These are phyloP conservation scores for Chauna torquata DNA, from an alignment of 2,113 vertebrate genomes.

Conservation along the genomic window DNA sequence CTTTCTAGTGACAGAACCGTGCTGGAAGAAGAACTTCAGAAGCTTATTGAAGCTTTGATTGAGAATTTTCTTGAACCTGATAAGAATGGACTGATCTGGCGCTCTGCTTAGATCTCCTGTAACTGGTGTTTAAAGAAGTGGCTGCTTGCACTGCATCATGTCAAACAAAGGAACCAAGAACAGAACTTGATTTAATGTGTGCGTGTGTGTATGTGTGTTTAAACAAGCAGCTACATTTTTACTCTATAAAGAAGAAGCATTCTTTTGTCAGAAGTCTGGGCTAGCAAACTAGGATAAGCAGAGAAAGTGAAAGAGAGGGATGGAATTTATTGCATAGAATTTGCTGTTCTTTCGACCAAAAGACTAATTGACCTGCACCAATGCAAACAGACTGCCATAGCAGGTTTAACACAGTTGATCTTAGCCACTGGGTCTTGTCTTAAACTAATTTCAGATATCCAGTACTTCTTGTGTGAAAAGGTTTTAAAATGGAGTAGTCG, in stretches of 20 bases:
- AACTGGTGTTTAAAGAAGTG: fast-evolving
- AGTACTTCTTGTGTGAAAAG: background rate
- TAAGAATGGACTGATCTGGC: conserved; percentile 86
- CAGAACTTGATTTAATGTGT: background rate
- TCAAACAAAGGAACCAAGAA: conserved; percentile 23
- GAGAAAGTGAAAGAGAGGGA: background rate
- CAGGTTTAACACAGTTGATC: background rate
- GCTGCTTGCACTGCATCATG: background rate
- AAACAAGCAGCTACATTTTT: background rate
- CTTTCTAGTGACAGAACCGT: conserved; percentile 76
- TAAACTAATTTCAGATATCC: background rate
- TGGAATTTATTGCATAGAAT: background rate
- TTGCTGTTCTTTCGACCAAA: conserved; percentile 42
- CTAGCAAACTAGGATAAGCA: background rate
- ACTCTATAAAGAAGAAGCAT: background rate
- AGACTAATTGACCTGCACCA: background rate
- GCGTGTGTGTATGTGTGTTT: background rate
- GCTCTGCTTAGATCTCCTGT: conserved; percentile 70
- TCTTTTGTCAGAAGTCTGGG: conserved; percentile 10
- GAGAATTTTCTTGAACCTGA: conserved; percentile 89
- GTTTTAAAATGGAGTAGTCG: background rate
- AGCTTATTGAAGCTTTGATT: conserved; percentile 81
- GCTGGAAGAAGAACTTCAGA: conserved; percentile 84
- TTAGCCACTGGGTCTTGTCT: background rate
- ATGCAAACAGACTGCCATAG: background rate